Evolutionary conservation across 2,797 vertebrate species (phyloP), one percentile per base, ranked within the genome.

Genomic region (Sternarchorhynchus goeldii): DNA sequence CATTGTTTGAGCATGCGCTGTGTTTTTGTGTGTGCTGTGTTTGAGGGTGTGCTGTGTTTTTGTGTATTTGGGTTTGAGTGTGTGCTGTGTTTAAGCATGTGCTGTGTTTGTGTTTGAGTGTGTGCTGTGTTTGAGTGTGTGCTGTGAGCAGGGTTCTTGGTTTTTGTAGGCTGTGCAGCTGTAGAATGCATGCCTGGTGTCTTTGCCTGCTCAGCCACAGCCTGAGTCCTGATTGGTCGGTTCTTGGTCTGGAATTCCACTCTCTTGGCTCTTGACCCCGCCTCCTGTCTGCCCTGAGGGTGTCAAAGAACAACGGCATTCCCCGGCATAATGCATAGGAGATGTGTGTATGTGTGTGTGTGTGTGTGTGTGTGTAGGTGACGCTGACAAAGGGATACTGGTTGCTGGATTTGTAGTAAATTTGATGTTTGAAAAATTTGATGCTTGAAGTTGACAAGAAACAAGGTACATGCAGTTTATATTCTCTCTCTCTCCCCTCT

Each of bases 181-280:
- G 58, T 62, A 82, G 80, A 83, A 79, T 67, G 63, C 32, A 62
- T 67, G 71, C 66, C 69, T 55, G 53, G 81, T 82, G 82, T 74
- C 75, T 84, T 84, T 76, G 80, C 75, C 73, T 86, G 88, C 89
- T 90, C 88, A 81, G 85, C 89, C 88, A 81, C 90, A 89, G 85
- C 82, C 84, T 82, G 78, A 62, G 29, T 68, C 87, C 84, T 64
- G 86, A 94, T 94, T 94, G 93, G 94, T 56, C 73, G 88, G 84
- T 75, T 17, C 66, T 25, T 86, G 87, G 86, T 89, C 89, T 94
- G 94, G 94, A 94, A 94, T 95, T 95, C 87, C 82, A 91, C 92
- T 93, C 18, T 92, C 87, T 85, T 88, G 91, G 89, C 83, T 81
- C 79, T 79, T 88, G 89, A 85, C 90, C 85, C 93, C 93, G 68